Percentiles rank a stretch among this genome's conserved stretches.
These are phyloP conservation scores for Andrena praecox DNA, from an alignment of 2,888 invertebrate genomes.

Conservation along the genomic window DNA sequence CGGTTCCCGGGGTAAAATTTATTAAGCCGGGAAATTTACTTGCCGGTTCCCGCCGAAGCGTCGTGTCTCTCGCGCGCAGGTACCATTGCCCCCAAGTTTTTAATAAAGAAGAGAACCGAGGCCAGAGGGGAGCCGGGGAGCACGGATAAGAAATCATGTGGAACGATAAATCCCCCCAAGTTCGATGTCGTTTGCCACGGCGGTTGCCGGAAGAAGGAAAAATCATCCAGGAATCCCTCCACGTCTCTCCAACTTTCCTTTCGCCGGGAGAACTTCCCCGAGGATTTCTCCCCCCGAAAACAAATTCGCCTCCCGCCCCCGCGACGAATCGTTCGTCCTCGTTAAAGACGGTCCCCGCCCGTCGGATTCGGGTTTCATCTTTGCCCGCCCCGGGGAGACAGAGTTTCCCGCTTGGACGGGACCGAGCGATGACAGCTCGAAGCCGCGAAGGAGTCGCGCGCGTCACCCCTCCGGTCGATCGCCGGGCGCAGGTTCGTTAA, in stretches of 20 bases:
- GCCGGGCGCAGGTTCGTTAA: conserved; percentile 47
- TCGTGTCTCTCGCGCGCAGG: conserved; percentile 6
- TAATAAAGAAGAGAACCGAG: background rate
- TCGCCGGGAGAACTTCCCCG: background rate
- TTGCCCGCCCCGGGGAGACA: background rate
- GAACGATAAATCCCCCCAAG: conserved; percentile 49
- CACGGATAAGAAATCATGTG: conserved; percentile 39
- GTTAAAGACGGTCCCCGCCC: background rate
- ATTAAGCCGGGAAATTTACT: conserved; percentile 20
- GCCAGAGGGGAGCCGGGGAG: background rate
- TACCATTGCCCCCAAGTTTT: conserved; percentile 20
- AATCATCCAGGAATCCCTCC: conserved; percentile 21
- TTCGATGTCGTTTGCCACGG: conserved; percentile 16
- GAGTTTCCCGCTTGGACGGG: background rate
- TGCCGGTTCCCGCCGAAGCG: background rate
- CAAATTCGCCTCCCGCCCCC: conserved; percentile 34
- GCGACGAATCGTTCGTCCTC: background rate
- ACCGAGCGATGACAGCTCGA: background rate
- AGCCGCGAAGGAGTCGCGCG: background rate
- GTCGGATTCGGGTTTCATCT: background rate
- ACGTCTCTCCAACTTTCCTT: conserved; percentile 9
- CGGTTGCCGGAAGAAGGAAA: background rate
- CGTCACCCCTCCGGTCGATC: conserved; percentile 29
- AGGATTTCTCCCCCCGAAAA: conserved; percentile 26
- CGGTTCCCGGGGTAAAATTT: background rate